Base-by-base conservation (phyloP, 2,113 vertebrate genomes). In the Serilophus lunatus region DNA sequence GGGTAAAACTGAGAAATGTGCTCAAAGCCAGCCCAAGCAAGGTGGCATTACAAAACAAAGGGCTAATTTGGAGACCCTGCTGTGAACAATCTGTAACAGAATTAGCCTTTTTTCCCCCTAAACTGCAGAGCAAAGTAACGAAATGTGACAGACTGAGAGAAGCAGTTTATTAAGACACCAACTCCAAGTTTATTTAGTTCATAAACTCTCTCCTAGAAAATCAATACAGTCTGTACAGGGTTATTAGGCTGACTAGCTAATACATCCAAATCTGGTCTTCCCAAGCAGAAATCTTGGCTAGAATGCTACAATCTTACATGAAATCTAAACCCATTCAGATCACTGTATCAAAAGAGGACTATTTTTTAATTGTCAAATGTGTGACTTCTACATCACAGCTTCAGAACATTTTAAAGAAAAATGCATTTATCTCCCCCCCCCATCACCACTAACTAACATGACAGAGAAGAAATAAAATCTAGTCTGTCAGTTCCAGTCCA, bases 1-100 rank as follows among this genome's bases (percentile, higher is more conserved):
- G 99, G 99, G 98, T 98, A 99, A 99, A 99, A 99, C 99, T 99
- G 98, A 99, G 98, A 98, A 99, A 98, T 98, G 98, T 98, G 98
- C 98, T 98, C 98, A 98, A 98, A 98, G 98, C 97, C 70, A 98
- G 98, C 98, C 98, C 97, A 98, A 98, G 98, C 98, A 98, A 98
- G 98, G 98, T 98, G 97, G 98, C 98, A 98, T 98, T 98, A 98
- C 98, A 98, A 98, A 98, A 98, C 97, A 98, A 98, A 98, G 97
- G 98, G 98, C 98, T 98, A 98, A 98, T 98, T 98, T 98, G 98
- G 98, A 98, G 97, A 97, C 98, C 98, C 98, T 98, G 98, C 98
- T 98, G 98, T 98, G 98, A 98, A 98, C 98, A 98, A 98, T 98
- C 98, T 98, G 98, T 98, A 98, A 98, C 97, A 97, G 98, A 98